phyloP scores from a whole-genome alignment of 2,797 vertebrate species.

The Dipus sagitta region DNA sequence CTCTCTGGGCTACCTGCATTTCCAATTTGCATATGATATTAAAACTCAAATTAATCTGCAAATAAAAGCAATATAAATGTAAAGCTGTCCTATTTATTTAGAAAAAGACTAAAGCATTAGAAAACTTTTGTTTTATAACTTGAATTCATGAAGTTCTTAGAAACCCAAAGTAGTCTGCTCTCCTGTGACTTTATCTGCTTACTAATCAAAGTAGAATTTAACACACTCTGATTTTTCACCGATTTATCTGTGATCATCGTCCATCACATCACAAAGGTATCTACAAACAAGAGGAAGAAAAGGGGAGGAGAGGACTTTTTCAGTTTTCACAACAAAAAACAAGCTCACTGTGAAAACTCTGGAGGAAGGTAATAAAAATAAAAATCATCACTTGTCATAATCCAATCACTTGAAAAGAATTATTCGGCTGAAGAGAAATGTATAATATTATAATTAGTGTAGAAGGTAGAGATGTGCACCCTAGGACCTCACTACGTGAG shows the following conservation, averaged over 20 bases:
- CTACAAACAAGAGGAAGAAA: too few species aligned
- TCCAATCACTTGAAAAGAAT: not conserved
- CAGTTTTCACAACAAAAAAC: not conserved
- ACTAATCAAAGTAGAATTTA: not conserved
- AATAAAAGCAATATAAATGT: constrained; percentile 41
- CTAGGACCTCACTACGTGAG: too few species aligned
- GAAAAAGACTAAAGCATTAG: not conserved
- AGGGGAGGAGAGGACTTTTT: not conserved
- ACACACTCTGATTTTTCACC: not conserved
- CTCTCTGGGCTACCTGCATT: constrained; percentile 15
- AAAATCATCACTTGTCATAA: not conserved
- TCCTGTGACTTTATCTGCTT: not conserved
- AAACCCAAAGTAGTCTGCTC: not conserved
- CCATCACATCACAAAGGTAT: not conserved
- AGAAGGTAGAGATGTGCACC: not conserved
- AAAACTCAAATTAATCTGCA: constrained; percentile 48
- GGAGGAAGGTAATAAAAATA: not conserved
- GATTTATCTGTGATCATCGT: not conserved
- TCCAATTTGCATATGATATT: constrained; percentile 65
- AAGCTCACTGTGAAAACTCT: not conserved
- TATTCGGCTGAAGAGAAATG: not conserved
- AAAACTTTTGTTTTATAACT: not conserved
- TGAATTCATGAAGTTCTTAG: not conserved
- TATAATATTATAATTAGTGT: not conserved
- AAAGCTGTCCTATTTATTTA: constrained; percentile 51